Evolutionary conservation across 2,888 invertebrate species (phyloP), one percentile per base, ranked within the genome.

Genomic region (Lymantria dispar): DNA sequence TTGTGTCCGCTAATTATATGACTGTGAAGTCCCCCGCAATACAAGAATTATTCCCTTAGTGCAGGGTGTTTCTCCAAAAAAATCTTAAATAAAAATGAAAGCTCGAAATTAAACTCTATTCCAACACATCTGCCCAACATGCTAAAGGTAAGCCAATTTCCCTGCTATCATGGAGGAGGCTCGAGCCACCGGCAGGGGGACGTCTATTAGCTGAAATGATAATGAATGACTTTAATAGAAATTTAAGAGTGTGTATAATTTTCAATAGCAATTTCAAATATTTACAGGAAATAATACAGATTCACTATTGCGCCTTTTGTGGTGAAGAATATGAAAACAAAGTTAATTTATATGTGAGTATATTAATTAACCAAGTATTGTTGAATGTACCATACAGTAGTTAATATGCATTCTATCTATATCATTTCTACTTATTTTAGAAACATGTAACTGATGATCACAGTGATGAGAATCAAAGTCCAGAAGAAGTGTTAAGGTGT

Each of bases 291-390:
- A 62, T 80, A 38, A 47, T 89, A 45, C 78, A 70, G 53, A 70
- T 91, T 37, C 85, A 81, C 54, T 90, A 87, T 57, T 91, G 91
- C 63, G 76, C 88, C 45, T 90, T 94, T 61, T 95, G 94, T 78
- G 94, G 94, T 12, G 93, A 92, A 51, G 94, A 94, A 71, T 94
- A 94, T 76, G 91, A 94, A 43, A 92, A 94, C 52, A 94, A 94
- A 78, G 93, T 94, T 49, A 94, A 94, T 80, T 80, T 94, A 60
- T 92, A 93, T 78, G 92, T 92, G 79, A 83, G 87, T 87, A 63
- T 45, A 7, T 8, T 33, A 8, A 33, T 8, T 1, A 8, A 33
- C 33, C 8, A 22, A 3, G 3, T 33, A 33, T 33, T 30, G 8
- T 8, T 10, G 33, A 33, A 33, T 33, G 33, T n/a, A n/a, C n/a